Evolutionary conservation across 2,113 vertebrate species (phyloP).

Genomic region (Galeopterus variegatus): DNA sequence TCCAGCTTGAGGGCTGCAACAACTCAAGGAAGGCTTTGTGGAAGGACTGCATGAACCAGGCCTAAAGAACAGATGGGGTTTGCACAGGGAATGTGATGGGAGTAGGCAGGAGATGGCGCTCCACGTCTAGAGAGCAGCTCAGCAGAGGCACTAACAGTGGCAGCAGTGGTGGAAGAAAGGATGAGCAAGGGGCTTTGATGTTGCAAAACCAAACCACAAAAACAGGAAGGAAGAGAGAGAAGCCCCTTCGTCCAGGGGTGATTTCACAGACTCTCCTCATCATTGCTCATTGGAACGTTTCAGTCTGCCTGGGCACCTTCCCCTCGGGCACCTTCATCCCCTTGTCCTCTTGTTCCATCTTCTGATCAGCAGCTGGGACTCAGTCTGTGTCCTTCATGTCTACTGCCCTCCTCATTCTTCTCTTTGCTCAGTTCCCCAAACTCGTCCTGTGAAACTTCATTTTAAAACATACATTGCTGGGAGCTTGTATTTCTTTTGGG

Average conservation of each 20-base stretch:
- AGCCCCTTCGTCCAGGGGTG: neutral
- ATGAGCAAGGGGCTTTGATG: neutral
- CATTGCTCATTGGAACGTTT: accelerated
- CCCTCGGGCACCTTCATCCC: neutral
- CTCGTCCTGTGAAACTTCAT: neutral
- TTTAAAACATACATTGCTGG: neutral
- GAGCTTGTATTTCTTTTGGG: no score
- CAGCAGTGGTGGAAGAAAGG: no score
- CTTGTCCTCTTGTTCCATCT: neutral
- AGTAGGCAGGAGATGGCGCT: neutral
- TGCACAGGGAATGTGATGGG: neutral
- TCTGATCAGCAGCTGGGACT: no score
- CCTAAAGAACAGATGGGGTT: neutral
- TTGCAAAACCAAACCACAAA: neutral
- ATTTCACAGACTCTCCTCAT: neutral
- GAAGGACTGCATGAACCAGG: neutral
- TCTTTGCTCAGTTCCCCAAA: neutral
- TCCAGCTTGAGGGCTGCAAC: neutral
- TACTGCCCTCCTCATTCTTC: neutral
- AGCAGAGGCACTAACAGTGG: neutral
- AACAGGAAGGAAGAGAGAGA: neutral
- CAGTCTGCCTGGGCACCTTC: no score
- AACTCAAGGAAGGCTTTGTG: neutral
- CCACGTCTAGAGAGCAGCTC: neutral
- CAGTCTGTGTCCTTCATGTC: neutral